These are phyloP conservation scores for Elegia similella DNA, from an alignment of 2,888 invertebrate species.

Conservation along the genomic window DNA sequence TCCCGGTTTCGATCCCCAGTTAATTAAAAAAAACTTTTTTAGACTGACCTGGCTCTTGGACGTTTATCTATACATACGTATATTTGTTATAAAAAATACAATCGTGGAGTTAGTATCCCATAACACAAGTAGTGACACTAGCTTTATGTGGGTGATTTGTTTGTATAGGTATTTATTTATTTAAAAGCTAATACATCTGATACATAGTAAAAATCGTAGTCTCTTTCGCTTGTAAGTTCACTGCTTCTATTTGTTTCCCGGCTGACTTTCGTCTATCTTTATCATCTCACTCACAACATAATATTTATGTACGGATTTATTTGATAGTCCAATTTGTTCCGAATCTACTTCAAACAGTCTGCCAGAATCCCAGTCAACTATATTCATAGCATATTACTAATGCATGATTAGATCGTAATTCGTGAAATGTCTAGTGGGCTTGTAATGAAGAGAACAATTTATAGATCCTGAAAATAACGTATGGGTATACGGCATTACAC, in stretches of 20 bases:
- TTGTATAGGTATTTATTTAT: too few relatives aligned
- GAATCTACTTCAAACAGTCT: neutral
- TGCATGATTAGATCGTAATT: neutral
- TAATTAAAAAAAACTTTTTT: too few relatives aligned
- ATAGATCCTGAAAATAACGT: neutral
- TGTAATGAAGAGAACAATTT: neutral
- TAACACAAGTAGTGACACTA: too few relatives aligned
- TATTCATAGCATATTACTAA: neutral
- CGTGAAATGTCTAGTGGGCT: neutral
- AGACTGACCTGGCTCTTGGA: too few relatives aligned
- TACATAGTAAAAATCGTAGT: constrained; percentile 22
- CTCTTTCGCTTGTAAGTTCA: neutral
- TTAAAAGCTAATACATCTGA: constrained; percentile 39
- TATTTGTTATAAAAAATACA: too few relatives aligned
- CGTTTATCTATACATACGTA: too few relatives aligned
- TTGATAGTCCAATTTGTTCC: neutral
- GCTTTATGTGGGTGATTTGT: too few relatives aligned
- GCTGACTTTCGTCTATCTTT: neutral
- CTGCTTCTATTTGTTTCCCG: neutral
- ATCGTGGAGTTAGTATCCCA: too few relatives aligned
- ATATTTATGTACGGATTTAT: neutral
- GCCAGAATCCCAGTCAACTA: neutral
- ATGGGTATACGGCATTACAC: neutral
- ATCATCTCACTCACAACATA: neutral
- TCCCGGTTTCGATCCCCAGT: too few relatives aligned